These are phyloP conservation scores for Cinclus cinclus DNA, from an alignment of 2,113 vertebrate genomes.

Conservation along the genomic window DNA sequence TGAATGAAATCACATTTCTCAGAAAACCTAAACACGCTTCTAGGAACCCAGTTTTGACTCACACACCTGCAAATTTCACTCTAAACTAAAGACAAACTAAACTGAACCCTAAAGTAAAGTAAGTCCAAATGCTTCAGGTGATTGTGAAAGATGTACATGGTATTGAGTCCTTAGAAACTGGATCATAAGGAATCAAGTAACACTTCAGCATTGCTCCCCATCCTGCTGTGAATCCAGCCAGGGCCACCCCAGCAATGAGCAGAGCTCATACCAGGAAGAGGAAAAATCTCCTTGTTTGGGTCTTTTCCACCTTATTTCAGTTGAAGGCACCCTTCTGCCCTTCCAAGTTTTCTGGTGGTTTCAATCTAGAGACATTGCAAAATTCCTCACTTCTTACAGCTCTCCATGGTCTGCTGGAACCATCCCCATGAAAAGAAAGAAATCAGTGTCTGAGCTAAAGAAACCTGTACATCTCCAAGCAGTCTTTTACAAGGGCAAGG, in stretches of 20 bases:
- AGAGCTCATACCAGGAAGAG: not conserved
- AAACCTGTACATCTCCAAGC: not conserved
- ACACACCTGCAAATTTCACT: not conserved
- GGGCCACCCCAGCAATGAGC: not conserved
- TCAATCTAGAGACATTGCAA: accelerated
- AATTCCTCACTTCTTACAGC: not conserved
- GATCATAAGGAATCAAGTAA: not conserved
- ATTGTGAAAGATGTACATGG: not conserved
- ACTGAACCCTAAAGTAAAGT: not conserved
- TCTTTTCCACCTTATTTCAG: not conserved
- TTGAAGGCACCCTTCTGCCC: not conserved
- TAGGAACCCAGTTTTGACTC: not conserved
- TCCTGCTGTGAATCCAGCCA: not conserved
- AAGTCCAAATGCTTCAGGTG: not conserved
- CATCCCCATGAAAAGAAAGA: not conserved
- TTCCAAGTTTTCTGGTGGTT: not conserved
- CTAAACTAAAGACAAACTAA: not conserved
- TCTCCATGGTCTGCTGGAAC: not conserved
- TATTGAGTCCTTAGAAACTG: not conserved
- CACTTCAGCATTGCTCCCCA: not conserved
- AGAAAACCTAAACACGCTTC: not conserved
- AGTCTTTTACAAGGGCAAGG: not conserved
- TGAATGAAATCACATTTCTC: slow-evolving; percentile 19
- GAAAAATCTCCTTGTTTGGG: not conserved
- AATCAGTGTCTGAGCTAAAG: not conserved